These are phyloP conservation scores for Euspilapteryx auroguttella DNA, from an alignment of 2,888 invertebrate species.

Conservation along the genomic window DNA sequence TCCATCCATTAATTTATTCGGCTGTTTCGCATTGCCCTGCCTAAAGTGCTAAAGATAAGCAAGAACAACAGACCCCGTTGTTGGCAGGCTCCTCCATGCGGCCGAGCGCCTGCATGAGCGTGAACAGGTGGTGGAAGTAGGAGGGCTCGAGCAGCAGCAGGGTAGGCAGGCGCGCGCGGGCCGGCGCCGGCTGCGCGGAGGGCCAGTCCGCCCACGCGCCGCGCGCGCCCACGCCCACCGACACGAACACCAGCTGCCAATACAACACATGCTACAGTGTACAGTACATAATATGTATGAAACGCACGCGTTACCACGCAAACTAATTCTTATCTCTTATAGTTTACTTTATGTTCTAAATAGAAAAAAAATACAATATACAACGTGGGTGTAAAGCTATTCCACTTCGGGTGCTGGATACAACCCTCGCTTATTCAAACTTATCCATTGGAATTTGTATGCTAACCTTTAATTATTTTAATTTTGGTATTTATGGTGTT, in stretches of 20 bases:
- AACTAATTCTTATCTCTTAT: no score
- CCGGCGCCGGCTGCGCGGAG: constrained; percentile 84
- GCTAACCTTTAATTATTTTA: no score
- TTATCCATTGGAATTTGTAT: no score
- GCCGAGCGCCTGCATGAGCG: constrained; percentile 86
- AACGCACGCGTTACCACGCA: no score
- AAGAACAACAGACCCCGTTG: constrained; percentile 68
- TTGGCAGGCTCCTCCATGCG: constrained; percentile 80
- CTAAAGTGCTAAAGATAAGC: not conserved
- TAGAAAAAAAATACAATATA: no score
- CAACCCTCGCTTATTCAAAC: no score
- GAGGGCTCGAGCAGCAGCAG: constrained; percentile 80
- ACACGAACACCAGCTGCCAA: constrained; percentile 82
- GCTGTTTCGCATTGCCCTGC: no score
- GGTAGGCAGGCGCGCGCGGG: constrained; percentile 84
- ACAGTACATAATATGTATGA: not conserved
- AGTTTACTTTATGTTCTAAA: no score
- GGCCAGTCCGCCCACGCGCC: constrained; percentile 79
- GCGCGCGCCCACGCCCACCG: constrained; percentile 75
- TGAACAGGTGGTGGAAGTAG: constrained; percentile 90
- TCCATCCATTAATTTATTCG: no score
- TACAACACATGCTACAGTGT: not conserved
- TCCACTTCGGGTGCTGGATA: no score
- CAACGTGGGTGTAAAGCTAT: no score
- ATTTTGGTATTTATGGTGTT: no score